These are phyloP conservation scores for Tapirus terrestris DNA, from an alignment of 2,113 vertebrate species.

Conservation along the genomic window DNA sequence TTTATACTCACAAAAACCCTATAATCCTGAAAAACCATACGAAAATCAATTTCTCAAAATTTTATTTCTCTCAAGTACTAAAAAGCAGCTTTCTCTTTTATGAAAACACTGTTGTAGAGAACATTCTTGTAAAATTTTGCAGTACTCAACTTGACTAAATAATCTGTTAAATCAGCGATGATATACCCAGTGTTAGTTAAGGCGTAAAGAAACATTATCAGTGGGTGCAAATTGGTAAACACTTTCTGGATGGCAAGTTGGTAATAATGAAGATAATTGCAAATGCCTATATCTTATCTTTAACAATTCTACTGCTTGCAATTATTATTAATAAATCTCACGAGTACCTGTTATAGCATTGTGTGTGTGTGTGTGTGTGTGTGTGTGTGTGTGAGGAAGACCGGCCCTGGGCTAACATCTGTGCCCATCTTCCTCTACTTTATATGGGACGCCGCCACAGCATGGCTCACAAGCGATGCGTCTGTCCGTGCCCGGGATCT, in stretches of 20 bases:
- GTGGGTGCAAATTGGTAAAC: neutral
- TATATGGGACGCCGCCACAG: too few species aligned
- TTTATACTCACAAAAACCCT: neutral
- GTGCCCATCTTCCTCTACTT: too few species aligned
- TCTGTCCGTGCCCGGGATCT: too few species aligned
- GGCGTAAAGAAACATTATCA: neutral
- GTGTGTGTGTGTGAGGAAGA: too few species aligned
- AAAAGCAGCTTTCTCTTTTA: neutral
- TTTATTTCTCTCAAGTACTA: neutral
- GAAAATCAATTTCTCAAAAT: neutral
- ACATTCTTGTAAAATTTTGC: neutral
- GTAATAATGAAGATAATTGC: neutral
- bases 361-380: too few species aligned
- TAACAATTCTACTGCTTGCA: neutral
- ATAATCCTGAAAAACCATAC: neutral
- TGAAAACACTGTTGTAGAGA: neutral
- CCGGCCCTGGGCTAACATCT: too few species aligned
- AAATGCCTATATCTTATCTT: neutral
- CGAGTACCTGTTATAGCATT: neutral
- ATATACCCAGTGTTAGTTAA: neutral
- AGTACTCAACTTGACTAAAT: neutral
- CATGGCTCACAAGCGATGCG: too few species aligned
- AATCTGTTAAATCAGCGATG: neutral
- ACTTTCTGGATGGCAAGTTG: neutral
- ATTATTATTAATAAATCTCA: neutral